Conservation (phyloP, 2,888 invertebrate genomes). For the Noctua pronuba region DNA sequence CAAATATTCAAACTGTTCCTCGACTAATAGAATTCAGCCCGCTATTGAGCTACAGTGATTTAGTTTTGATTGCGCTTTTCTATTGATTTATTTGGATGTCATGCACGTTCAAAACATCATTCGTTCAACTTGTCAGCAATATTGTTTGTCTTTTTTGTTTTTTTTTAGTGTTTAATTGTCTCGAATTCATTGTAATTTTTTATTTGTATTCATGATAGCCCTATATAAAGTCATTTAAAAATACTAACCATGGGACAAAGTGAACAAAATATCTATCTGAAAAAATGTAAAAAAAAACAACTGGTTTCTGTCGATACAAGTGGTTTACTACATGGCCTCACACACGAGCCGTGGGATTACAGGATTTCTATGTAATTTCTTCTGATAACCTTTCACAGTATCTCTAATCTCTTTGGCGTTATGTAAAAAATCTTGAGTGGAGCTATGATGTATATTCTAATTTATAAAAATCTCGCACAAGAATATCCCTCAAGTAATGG, state of each 20-base stretch:
- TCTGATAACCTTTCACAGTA: background rate
- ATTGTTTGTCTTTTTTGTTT: background rate
- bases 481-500: conserved; percentile 40
- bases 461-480: conserved; percentile 29
- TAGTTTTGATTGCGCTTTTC: conserved; percentile 29
- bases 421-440: background rate
- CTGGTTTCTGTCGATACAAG: background rate
- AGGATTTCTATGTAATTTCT: background rate
- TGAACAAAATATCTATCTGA: background rate
- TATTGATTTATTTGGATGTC: conserved; percentile 29
- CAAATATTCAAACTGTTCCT: conserved; percentile 32
- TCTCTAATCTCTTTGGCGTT: background rate
- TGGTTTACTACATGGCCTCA: background rate
- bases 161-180: background rate
- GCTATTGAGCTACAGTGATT: conserved; percentile 42
- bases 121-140: background rate
- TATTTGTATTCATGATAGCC: background rate
- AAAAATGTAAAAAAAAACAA: no score
- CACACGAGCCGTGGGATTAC: background rate
- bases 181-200: background rate
- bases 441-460: conserved; percentile 15
- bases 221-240: background rate
- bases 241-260: background rate
- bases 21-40: conserved; percentile 29
- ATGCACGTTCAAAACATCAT: conserved; percentile 27